A percentile compares a stretch with the other conserved stretches of the same genome.
phyloP scores from a whole-genome alignment of 2,888 invertebrate genomes.

The Eupeodes luniger region DNA sequence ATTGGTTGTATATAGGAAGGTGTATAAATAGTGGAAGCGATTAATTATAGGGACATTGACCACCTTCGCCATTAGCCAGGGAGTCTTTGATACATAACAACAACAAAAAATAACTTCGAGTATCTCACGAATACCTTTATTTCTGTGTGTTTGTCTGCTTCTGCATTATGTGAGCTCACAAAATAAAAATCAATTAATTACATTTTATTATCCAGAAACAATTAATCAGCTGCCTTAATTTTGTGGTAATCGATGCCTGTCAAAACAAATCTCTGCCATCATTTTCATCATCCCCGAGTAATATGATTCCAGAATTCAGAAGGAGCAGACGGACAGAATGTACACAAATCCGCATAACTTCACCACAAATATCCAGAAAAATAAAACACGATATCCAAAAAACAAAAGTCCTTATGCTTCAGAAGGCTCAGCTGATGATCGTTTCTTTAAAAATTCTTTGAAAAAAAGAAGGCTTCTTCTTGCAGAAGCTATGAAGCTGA shows the following conservation, averaged over 20 bases:
- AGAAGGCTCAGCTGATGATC: slow-evolving; percentile 15
- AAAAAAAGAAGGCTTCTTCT: slow-evolving; percentile 14
- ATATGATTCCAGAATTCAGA: slow-evolving; percentile 77
- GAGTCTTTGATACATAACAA: slow-evolving; percentile 13
- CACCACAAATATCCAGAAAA: slow-evolving; percentile 17
- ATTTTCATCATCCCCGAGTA: slow-evolving; percentile 82
- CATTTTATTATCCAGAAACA: slow-evolving; percentile 76
- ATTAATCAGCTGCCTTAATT: slow-evolving; percentile 75
- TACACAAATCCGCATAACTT: slow-evolving; percentile 43
- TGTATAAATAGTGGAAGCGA: slow-evolving; percentile 47
- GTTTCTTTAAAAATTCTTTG: background rate
- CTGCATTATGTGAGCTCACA: slow-evolving; percentile 45
- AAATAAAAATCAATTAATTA: slow-evolving; percentile 72
- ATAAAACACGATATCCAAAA: background rate
- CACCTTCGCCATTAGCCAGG: slow-evolving; percentile 33
- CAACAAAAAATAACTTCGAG: slow-evolving; percentile 22
- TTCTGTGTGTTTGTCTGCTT: background rate
- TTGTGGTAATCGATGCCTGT: slow-evolving; percentile 79
- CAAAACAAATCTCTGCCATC: slow-evolving; percentile 83
- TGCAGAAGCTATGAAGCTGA: slow-evolving; percentile 60
- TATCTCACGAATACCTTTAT: background rate
- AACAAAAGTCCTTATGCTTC: slow-evolving; percentile 25
- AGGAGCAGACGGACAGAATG: slow-evolving; percentile 50
- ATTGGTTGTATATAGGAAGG: background rate
- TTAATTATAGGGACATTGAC: slow-evolving; percentile 59